These are phyloP conservation scores for Indicator indicator DNA, from an alignment of 2,113 vertebrate genomes.

Conservation along the genomic window DNA sequence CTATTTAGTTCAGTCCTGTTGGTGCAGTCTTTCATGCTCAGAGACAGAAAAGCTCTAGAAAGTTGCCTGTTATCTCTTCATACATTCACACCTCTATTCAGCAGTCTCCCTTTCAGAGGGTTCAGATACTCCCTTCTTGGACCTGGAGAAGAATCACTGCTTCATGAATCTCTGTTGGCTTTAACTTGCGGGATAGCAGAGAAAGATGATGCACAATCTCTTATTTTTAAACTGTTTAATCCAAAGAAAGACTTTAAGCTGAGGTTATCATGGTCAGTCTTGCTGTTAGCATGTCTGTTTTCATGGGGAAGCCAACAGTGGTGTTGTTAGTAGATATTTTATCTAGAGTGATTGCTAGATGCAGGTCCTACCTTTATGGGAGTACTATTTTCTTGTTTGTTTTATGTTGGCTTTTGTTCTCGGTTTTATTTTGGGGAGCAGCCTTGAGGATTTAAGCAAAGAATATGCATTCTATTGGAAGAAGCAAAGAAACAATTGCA, in stretches of 20 bases:
- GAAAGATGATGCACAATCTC: neutral
- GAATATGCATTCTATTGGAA: neutral
- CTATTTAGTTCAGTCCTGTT: neutral
- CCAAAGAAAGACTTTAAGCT: neutral
- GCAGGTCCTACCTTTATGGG: neutral
- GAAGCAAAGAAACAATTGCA: neutral
- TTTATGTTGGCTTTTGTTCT: neutral
- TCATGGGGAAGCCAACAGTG: neutral
- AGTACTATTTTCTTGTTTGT: neutral
- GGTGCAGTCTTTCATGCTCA: neutral
- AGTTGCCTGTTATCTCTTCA: neutral
- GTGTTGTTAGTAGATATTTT: neutral
- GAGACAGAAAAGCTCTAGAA: neutral
- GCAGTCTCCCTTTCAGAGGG: neutral
- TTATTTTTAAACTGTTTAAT: neutral
- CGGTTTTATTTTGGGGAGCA: neutral
- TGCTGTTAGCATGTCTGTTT: neutral
- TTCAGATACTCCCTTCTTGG: neutral
- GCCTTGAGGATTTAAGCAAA: neutral
- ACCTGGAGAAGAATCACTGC: neutral
- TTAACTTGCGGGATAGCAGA: neutral
- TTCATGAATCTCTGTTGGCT: neutral
- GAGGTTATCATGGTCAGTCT: neutral
- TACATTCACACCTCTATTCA: neutral
- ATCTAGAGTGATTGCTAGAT: neutral